Conservation (phyloP, 2,888 invertebrate species). For the Sphinx pinastri region DNA sequence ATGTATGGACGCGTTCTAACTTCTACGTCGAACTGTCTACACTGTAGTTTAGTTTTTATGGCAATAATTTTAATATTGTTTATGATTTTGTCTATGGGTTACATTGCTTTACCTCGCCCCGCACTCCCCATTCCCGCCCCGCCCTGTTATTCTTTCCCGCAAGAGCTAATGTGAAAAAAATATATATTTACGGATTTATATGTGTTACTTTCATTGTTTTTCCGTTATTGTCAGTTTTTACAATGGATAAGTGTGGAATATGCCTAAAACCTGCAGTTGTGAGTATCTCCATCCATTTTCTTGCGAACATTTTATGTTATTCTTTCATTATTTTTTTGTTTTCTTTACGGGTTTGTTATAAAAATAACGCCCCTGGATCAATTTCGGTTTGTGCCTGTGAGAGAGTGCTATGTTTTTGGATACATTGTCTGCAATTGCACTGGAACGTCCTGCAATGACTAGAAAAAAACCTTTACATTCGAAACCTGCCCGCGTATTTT, state of each 20-base stretch:
- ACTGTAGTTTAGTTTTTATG: not conserved
- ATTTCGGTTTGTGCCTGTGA: constrained; percentile 33
- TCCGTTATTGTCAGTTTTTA: constrained; percentile 47
- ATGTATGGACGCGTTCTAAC: constrained; percentile 4
- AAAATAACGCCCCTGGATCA: constrained; percentile 65
- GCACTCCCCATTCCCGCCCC: constrained; percentile 61
- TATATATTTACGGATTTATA: constrained; percentile 63
- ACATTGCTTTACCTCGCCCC: constrained; percentile 39
- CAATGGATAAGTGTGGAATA: constrained; percentile 80
- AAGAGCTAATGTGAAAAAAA: constrained; percentile 61
- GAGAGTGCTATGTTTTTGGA: constrained; percentile 29
- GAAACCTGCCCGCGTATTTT: constrained; percentile 82
- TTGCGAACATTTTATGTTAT: constrained; percentile 55
- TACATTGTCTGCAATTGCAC: constrained; percentile 29
- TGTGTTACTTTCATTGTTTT: constrained; percentile 57
- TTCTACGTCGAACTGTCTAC: not conserved
- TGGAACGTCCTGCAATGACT: constrained; percentile 45
- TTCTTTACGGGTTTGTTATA: constrained; percentile 73
- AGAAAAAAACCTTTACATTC: constrained; percentile 68
- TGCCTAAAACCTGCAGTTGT: constrained; percentile 76
- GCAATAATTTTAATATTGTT: not conserved
- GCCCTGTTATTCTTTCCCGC: constrained; percentile 65
- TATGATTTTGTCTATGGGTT: not conserved
- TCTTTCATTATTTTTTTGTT: constrained; percentile 76
- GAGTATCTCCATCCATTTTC: constrained; percentile 55